Percentiles rank a stretch among this genome's conserved stretches.
These are phyloP conservation scores for Andrena chrysosceles DNA, from an alignment of 2,888 invertebrate genomes.

Conservation along the genomic window DNA sequence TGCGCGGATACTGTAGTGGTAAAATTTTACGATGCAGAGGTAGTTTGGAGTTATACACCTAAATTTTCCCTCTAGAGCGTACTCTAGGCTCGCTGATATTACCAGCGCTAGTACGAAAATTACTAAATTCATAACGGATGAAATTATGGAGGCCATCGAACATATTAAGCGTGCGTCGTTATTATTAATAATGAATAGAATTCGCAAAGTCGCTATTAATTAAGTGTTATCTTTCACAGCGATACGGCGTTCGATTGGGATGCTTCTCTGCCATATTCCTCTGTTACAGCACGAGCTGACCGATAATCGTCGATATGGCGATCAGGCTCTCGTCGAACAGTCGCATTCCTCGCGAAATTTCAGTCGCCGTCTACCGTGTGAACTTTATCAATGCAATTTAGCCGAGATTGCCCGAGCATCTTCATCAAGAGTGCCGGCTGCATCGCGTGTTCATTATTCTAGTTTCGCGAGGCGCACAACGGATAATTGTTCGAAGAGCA, in stretches of 20 bases:
- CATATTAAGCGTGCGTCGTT: no score
- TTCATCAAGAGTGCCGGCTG: slow-evolving; percentile 14
- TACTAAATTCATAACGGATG: no score
- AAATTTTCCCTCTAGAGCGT: no score
- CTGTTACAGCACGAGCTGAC: not conserved
- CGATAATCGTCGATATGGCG: not conserved
- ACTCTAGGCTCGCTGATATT: no score
- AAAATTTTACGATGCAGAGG: no score
- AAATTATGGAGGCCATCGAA: no score
- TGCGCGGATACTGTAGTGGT: no score
- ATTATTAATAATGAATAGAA: no score
- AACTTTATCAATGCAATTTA: slow-evolving; percentile 62
- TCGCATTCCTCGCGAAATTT: slow-evolving; percentile 44
- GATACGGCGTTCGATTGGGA: not conserved
- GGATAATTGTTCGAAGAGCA: slow-evolving; percentile 44
- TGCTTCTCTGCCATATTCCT: slow-evolving; percentile 7
- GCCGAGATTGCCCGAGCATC: slow-evolving; percentile 52
- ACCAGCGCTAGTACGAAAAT: no score
- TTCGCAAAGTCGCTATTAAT: not conserved
- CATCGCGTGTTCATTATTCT: slow-evolving; percentile 38
- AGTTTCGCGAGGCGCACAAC: slow-evolving; percentile 20
- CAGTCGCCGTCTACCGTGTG: slow-evolving; percentile 33
- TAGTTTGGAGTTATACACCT: no score
- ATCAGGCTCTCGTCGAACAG: not conserved
- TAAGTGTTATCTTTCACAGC: not conserved